Conservation (phyloP, 2,888 invertebrate species). For the Rotaria sp. region DNA sequence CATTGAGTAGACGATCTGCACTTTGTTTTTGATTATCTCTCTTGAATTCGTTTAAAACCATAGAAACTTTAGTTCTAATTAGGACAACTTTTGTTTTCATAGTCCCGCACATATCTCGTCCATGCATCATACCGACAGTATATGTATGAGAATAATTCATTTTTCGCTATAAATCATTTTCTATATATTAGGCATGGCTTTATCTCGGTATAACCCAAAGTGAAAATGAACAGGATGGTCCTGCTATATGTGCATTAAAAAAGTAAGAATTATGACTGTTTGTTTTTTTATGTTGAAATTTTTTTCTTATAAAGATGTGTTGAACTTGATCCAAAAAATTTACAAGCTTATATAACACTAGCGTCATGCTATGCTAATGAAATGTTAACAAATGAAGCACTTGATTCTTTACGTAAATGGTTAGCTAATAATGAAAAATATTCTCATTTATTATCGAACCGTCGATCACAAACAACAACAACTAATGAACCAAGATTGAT, state of each 20-base stretch:
- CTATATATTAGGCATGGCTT: constrained; percentile 45
- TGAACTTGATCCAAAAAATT: constrained; percentile 70
- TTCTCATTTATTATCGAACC: constrained; percentile 61
- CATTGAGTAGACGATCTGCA: too few species aligned
- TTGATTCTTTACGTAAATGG: constrained; percentile 65
- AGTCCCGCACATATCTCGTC: too few species aligned
- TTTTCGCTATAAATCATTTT: too few species aligned
- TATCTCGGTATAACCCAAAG: constrained; percentile 76
- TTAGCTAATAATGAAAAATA: constrained; percentile 70
- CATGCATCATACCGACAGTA: too few species aligned
- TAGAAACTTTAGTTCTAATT: too few species aligned
- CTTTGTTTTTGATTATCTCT: too few species aligned
- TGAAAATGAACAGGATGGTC: constrained; percentile 91
- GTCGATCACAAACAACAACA: constrained; percentile 26
- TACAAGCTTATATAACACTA: constrained; percentile 76
- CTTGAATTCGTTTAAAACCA: too few species aligned
- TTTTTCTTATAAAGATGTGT: constrained; percentile 60
- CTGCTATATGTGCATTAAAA: constrained; percentile 81
- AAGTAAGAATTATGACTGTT: constrained; percentile 55
- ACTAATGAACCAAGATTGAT: neutral
- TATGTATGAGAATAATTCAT: too few species aligned
- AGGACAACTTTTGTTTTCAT: too few species aligned
- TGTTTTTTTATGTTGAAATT: neutral
- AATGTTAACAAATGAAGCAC: constrained; percentile 80
- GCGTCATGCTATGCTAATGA: constrained; percentile 94